A percentile compares a stretch with the other conserved stretches of the same genome.
These are phyloP conservation scores for Endotricha flammealis DNA, from an alignment of 2,888 invertebrate genomes.

Conservation along the genomic window DNA sequence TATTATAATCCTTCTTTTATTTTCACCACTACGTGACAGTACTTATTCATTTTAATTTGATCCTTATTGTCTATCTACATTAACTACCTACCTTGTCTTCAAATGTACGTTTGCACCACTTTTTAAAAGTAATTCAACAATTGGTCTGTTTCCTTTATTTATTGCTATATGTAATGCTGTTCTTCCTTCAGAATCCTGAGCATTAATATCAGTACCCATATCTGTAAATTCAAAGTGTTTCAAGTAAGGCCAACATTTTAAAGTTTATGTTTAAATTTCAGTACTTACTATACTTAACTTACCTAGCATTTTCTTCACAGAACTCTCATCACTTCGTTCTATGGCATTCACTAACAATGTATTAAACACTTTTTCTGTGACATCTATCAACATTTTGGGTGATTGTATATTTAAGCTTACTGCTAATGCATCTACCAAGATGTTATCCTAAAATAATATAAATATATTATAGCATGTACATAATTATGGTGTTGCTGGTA, in stretches of 20 bases:
- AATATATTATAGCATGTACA: too few species aligned
- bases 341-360: slow-evolving; percentile 60
- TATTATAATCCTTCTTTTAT: too few species aligned
- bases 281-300: slow-evolving; percentile 12
- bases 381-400: slow-evolving; percentile 56
- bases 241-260: too few species aligned
- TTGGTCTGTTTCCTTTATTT: slow-evolving; percentile 80
- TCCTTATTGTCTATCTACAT: too few species aligned
- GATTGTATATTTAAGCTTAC: slow-evolving; percentile 75
- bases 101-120: slow-evolving; percentile 91
- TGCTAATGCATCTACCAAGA: slow-evolving; percentile 76
- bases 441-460: slow-evolving; percentile 56
- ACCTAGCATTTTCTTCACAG: slow-evolving; percentile 61
- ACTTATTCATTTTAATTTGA: too few species aligned
- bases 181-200: slow-evolving; percentile 84
- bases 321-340: slow-evolving; percentile 47
- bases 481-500: too few species aligned
- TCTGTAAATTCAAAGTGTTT: too few species aligned
- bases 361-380: slow-evolving; percentile 58
- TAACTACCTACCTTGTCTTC: slow-evolving; percentile 77
- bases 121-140: slow-evolving; percentile 85
- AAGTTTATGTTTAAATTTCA: too few species aligned
- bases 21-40: too few species aligned
- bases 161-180: slow-evolving; percentile 91
- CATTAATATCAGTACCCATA: slow-evolving; percentile 86